Conservation (phyloP, 2,113 vertebrate genomes). For the Marmota monax region DNA sequence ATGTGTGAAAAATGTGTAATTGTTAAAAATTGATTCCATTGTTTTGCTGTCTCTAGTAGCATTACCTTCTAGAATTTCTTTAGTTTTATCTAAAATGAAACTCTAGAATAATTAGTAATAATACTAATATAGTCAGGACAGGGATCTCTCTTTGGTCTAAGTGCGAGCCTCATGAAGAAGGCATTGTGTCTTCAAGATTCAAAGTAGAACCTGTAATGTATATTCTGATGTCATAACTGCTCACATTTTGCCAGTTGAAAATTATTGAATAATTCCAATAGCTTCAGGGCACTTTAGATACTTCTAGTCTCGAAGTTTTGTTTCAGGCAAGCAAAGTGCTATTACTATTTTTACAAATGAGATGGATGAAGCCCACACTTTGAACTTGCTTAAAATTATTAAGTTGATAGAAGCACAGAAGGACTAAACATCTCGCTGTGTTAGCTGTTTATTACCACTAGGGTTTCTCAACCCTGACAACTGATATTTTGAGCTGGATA, state of each 20-base stretch:
- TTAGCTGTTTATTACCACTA: not conserved
- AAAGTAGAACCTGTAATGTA: not conserved
- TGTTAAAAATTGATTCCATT: not conserved
- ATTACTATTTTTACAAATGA: conserved; percentile 6
- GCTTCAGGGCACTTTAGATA: not conserved
- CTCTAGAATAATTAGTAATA: not conserved
- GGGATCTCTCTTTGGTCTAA: not conserved
- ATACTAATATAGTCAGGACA: not conserved
- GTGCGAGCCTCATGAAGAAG: not conserved
- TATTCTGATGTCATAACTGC: not conserved
- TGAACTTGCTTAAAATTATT: conserved; percentile 35
- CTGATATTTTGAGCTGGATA: conserved; percentile 4
- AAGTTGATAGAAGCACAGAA: conserved; percentile 1
- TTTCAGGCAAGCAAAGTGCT: conserved; percentile 48
- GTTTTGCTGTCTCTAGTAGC: not conserved
- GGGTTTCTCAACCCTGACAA: not conserved
- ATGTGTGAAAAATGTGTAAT: not conserved
- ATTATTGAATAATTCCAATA: not conserved
- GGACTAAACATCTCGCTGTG: not conserved
- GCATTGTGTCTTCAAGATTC: not conserved
- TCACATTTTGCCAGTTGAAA: conserved; percentile 16
- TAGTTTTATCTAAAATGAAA: conserved; percentile 53
- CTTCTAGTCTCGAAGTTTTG: not conserved
- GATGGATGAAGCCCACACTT: not conserved
- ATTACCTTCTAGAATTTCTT: conserved; percentile 14